Evolutionary conservation across 2,797 vertebrate species (phyloP), one percentile per base, ranked within the genome.

Genomic region (Bradypodion ventrale): DNA sequence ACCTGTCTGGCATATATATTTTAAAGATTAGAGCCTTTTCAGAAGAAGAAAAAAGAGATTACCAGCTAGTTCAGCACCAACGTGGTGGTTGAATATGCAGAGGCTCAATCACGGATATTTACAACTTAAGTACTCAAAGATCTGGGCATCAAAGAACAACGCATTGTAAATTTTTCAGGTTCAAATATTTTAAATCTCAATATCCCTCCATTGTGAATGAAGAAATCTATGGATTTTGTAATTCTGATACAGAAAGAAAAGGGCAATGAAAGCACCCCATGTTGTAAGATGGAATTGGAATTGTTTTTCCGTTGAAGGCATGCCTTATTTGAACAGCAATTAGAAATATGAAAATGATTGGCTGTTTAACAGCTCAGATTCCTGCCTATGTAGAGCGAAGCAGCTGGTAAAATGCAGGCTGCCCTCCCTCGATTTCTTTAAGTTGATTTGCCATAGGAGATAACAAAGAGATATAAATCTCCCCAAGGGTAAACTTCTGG

Each of bases 391-490:
- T 78, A 78, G 37, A 87, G 70, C 88, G 65, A 83, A 62, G 81
- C 89, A 91, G 91, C 88, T 93, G 91, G 79, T 82, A 85, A 85
- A 21, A 87, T 12, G 84, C 62, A 52, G 88, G 83, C 83, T 4
- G 85, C 84, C 63, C 85, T 87, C 42, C 87, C 91, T 87, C 78
- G 87, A 76, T 80, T 87, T 86, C 88, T 91, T 49, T 21, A 83
- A 89, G 84, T 87, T 52, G 87, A 85, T 83, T 89, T 88, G 78
- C 86, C 89, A 84, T 88, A 87, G 19, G 49, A 92, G 86, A 90
- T 89, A 92, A 91, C 89, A 87, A 92, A 91, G 90, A 91, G 87
- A 92, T 91, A 92, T 92, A 92, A 94, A 90, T 91, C 87, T 91
- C 88, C 91, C 75, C 88, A 82, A 83, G 88, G 92, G 90, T 85